Base-by-base conservation (phyloP, 2,888 invertebrate species). In the Luperina nickerlii region DNA sequence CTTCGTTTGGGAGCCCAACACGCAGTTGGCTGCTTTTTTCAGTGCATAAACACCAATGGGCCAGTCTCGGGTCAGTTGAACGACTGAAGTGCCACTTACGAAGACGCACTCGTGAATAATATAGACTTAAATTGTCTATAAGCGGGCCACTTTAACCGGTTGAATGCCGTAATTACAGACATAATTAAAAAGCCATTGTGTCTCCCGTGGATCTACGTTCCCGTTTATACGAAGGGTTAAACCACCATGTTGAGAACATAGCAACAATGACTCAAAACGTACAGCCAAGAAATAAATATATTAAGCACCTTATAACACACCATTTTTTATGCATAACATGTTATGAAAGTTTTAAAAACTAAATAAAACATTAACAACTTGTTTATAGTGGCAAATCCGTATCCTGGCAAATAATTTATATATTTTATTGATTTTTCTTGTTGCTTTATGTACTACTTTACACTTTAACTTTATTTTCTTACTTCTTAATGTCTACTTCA, bases 41-140 rank as follows among this genome's bases (percentile, higher is more conserved):
- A 69, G 27, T 20, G 20, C 42, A 78, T 60, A 66, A 78, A 67
- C 20, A 65, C 5, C 6, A 24, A 57, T 62, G 32, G 48, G 51
- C 13, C 27, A 60, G 68, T 60, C 18, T 48, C 24, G 13, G n/a
- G n/a, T 4, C 24, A 74, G 79, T 70, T 57, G 57, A 74, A 73
- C 65, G 71, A 70, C 78, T 75, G 27, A 57, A 45, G 60, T 11
- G 9, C 74, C 57, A 77, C 73, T 66, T 68, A 68, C 57, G 42
- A 60, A 63, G 20, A 24, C 68, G 62, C 9, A 63, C 15, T 79
- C 60, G 32, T 85, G 71, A 85, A 85, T 85, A 86, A 86, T 82
- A 75, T 86, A 82, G 18, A 72, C 71, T 62, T 51, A 74, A 81
- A 82, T 79, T 74, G 72, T 71, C 76, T 79, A 32, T 62, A 82